Evolutionary conservation across 2,113 vertebrate genomes (phyloP).

Genomic region (Grammomys dolichurus): DNA sequence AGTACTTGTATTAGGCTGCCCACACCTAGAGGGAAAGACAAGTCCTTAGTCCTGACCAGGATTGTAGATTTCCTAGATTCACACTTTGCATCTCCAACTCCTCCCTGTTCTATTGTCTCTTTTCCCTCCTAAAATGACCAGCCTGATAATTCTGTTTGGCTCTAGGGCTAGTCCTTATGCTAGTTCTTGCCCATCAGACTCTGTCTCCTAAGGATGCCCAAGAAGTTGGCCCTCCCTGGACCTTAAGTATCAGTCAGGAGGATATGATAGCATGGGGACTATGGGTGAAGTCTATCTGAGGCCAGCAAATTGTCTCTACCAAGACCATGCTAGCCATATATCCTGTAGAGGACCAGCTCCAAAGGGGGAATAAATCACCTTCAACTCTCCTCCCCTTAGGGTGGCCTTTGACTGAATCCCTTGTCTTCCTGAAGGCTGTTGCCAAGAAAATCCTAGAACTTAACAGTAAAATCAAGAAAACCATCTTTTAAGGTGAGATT

Average conservation of each 20-base stretch:
- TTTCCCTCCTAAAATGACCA: neutral
- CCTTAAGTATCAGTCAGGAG: neutral
- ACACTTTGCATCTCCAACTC: neutral
- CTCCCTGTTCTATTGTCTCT: neutral
- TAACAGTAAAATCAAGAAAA: slow-evolving; percentile 67
- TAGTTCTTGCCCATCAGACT: neutral
- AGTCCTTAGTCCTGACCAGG: neutral
- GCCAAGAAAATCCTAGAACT: slow-evolving; percentile 62
- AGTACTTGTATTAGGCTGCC: too few relatives aligned
- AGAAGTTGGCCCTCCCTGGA: neutral
- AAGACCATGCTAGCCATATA: neutral
- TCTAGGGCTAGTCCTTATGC: neutral
- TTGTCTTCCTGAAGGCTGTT: slow-evolving; percentile 64
- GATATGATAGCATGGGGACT: rapidly evolving
- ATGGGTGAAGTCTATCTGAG: neutral
- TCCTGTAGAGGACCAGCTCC: neutral
- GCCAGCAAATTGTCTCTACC: neutral
- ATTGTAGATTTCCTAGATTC: neutral
- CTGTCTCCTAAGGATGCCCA: neutral
- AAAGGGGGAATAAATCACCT: neutral
- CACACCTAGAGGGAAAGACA: neutral
- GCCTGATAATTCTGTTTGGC: too few relatives aligned
- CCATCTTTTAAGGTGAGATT: slow-evolving; percentile 66
- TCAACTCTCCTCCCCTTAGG: neutral
- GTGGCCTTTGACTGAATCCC: slow-evolving; percentile 47